Evolutionary conservation across 2,888 invertebrate genomes (phyloP).

Genomic region (Acronicta aceris): DNA sequence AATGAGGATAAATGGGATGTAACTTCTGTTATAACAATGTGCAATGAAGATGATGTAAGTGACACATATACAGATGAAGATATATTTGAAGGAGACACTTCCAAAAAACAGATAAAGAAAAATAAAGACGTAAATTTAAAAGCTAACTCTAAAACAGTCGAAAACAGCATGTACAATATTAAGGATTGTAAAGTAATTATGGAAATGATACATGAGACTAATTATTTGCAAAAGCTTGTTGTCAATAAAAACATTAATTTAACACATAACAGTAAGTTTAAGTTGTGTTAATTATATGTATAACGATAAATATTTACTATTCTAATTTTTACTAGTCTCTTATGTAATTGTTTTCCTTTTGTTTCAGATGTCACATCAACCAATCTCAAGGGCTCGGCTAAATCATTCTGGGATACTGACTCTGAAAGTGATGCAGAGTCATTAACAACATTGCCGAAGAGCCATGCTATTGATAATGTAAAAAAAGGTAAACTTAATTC

Average conservation of each 20-base stretch:
- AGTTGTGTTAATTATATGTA: not conserved
- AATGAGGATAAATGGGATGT: slow-evolving; percentile 75
- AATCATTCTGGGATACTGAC: slow-evolving; percentile 80
- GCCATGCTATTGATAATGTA: slow-evolving; percentile 43
- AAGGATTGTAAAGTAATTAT: slow-evolving; percentile 34
- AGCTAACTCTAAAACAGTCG: slow-evolving; percentile 21
- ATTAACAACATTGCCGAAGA: slow-evolving; percentile 42
- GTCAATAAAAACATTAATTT: slow-evolving; percentile 15
- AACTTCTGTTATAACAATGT: slow-evolving; percentile 70
- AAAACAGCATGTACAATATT: slow-evolving; percentile 7
- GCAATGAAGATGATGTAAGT: slow-evolving; percentile 71
- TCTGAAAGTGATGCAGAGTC: slow-evolving; percentile 76
- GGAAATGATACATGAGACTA: slow-evolving; percentile 16
- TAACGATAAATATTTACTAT: not conserved
- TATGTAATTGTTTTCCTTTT: not conserved
- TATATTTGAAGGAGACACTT: slow-evolving; percentile 63
- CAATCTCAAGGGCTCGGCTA: slow-evolving; percentile 58
- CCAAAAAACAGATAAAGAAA: slow-evolving; percentile 32
- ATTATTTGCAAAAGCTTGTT: slow-evolving; percentile 19
- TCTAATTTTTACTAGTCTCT: not conserved
- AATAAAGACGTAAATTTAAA: slow-evolving; percentile 30
- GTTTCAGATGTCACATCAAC: slow-evolving; percentile 50
- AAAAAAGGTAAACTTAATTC: slow-evolving; percentile 39
- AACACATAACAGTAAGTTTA: slow-evolving; percentile 36
- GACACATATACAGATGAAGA: slow-evolving; percentile 85